These are phyloP conservation scores for Pterostichus madidus DNA, from an alignment of 2,888 invertebrate genomes.

Conservation along the genomic window DNA sequence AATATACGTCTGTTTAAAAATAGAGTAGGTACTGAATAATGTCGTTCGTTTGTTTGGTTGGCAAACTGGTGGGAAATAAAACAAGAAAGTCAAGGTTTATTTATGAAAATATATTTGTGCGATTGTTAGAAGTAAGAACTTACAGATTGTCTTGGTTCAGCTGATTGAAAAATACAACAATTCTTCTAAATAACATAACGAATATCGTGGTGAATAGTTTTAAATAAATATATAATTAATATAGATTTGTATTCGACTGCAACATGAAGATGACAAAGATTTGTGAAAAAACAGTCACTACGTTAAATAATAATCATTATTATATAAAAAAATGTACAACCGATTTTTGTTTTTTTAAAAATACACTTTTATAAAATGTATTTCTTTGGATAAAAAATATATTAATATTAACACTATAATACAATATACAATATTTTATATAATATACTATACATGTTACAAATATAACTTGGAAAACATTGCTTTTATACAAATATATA, in stretches of 20 bases:
- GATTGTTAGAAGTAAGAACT: slow-evolving; percentile 60
- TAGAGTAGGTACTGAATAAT: slow-evolving; percentile 5
- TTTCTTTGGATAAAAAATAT: slow-evolving; percentile 65
- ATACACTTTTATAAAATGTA: slow-evolving; percentile 62
- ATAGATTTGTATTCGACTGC: slow-evolving; percentile 48
- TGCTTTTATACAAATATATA: slow-evolving; percentile 61
- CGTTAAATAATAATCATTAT: slow-evolving; percentile 50
- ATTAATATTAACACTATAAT: slow-evolving; percentile 65
- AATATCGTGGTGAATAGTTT: slow-evolving; percentile 30
- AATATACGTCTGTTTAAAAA: neutral
- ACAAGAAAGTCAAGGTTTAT: slow-evolving; percentile 61
- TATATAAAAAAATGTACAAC: slow-evolving; percentile 64
- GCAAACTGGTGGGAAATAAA: slow-evolving; percentile 38
- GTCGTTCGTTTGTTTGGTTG: neutral
- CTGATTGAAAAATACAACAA: slow-evolving; percentile 45
- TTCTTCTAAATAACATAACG: slow-evolving; percentile 50
- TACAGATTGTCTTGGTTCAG: slow-evolving; percentile 59
- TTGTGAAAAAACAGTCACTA: slow-evolving; percentile 55
- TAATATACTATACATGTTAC: slow-evolving; percentile 61
- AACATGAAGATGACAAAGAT: slow-evolving; percentile 45
- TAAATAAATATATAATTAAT: slow-evolving; percentile 61
- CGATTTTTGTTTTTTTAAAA: slow-evolving; percentile 59
- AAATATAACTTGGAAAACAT: slow-evolving; percentile 64
- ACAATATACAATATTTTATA: slow-evolving; percentile 63
- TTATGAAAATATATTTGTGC: slow-evolving; percentile 66